Conservation (phyloP, 2,888 invertebrate species). For the Oscheius myriophilus region DNA sequence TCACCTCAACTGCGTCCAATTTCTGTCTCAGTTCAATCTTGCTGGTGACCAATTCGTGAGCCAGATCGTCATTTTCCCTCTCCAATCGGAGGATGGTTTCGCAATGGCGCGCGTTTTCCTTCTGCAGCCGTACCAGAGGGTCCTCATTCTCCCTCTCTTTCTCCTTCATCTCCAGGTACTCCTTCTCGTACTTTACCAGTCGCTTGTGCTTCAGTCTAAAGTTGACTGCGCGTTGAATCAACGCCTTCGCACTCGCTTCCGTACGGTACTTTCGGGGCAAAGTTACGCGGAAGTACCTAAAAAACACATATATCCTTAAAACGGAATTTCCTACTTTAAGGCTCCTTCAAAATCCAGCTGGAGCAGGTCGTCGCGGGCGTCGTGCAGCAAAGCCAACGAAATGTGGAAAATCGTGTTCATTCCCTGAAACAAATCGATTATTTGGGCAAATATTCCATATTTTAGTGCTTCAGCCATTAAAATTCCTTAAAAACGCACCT, state of each 20-base stretch:
- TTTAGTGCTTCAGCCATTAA: not conserved
- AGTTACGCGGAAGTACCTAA: conserved; percentile 86
- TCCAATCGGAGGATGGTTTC: conserved; percentile 76
- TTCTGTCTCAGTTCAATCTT: conserved; percentile 76
- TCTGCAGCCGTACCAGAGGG: conserved; percentile 73
- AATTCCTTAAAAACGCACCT: conserved; percentile 68
- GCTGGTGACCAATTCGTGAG: conserved; percentile 76
- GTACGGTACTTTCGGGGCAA: conserved; percentile 94
- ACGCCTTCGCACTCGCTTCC: conserved; percentile 86
- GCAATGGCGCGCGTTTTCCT: conserved; percentile 61
- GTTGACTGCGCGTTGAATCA: conserved; percentile 89
- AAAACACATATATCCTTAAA: conserved; percentile 2
- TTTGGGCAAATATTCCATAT: not conserved
- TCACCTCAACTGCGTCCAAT: conserved; percentile 70
- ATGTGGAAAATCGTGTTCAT: conserved; percentile 95
- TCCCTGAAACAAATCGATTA: conserved; percentile 79
- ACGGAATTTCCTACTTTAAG: conserved; percentile 78
- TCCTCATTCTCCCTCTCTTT: conserved; percentile 72
- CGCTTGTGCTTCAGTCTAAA: conserved; percentile 83
- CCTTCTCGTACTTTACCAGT: conserved; percentile 91
- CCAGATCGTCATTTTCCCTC: conserved; percentile 77
- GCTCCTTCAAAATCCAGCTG: conserved; percentile 96
- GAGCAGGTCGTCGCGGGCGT: conserved; percentile 83
- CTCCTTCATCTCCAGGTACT: conserved; percentile 82
- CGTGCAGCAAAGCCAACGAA: conserved; percentile 88